Evolutionary conservation across 2,113 vertebrate genomes (phyloP), one percentile per base, ranked within the genome.

Genomic region (Lynx canadensis): DNA sequence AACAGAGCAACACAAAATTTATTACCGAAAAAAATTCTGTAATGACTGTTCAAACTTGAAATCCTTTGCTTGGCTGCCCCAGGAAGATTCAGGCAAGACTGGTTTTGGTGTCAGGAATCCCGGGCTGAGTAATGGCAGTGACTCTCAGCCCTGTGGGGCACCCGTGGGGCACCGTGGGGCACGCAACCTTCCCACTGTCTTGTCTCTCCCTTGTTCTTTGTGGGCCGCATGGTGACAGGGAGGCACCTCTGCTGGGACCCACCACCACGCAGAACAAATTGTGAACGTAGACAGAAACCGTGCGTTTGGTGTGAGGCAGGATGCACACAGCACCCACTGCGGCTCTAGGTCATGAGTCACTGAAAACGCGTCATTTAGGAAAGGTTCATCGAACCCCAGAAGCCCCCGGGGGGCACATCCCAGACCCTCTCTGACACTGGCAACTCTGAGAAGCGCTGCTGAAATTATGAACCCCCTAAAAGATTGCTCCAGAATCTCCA

Each of bases 251-350:
- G 0, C 29, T 7, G 19, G 45, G 21, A 13, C 14, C 48, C 8
- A 6, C 5, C 68, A 2, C 0, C 13, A 19, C 0, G 4, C 38
- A 13, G 25, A 38, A 23, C 9, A 19, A 3, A 73, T 0, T 0
- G 0, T 1, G 25, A 10, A 23, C 2, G 10, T 1, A 60, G 31
- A 14, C 5, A 4, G 65, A 31, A 27, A 4, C 48, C 0, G 0
- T 2, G 8, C 10, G 0, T 1, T 6, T 0, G 1, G 10, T 12
- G 3, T 4, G 7, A n/a, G n/a, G 5, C 29, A 5, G 1, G 19
- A 18, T 0, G 8, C 18, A 27, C 36, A 52, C 4, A 0, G 19
- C 1, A 0, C 12, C 12, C 31, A 0, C 33, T 12, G 16, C 16
- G 38, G 25, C 21, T 45, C 25, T 5, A 3, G 5, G 21, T 10